These are phyloP conservation scores for Cephus cinctus DNA, from an alignment of 1,140 invertebrate genomes.

Conservation along the genomic window DNA sequence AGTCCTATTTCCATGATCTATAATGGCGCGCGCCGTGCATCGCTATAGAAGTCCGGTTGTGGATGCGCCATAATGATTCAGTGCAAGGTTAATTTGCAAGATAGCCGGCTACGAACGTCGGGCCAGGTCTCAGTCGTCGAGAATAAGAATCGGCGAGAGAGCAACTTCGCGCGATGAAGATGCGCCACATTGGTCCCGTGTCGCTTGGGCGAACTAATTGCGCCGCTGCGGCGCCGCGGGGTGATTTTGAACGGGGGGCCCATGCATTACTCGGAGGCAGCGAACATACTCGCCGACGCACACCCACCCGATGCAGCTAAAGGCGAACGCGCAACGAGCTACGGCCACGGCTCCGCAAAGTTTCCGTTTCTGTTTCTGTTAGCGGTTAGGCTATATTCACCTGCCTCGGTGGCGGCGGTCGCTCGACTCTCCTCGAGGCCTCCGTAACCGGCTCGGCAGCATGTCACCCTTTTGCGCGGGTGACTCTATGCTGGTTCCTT, in stretches of 20 bases:
- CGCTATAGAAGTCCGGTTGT: slow-evolving; percentile 18
- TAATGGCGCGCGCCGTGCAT: slow-evolving; percentile 30
- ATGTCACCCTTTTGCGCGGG: slow-evolving; percentile 54
- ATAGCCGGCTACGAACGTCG: background rate
- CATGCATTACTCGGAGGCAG: slow-evolving; percentile 9
- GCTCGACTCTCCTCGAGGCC: slow-evolving; percentile 21
- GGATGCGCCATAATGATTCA: slow-evolving; percentile 33
- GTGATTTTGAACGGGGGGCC: slow-evolving; percentile 18
- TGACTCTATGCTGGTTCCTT: slow-evolving; percentile 49
- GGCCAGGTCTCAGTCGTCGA: background rate
- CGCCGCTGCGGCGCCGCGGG: slow-evolving; percentile 17
- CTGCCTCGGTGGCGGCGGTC: slow-evolving; percentile 36
- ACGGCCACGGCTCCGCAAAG: slow-evolving; percentile 8
- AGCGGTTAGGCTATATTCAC: slow-evolving; percentile 43
- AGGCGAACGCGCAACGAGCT: background rate
- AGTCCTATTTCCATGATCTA: too few species aligned
- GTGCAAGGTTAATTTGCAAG: slow-evolving; percentile 35
- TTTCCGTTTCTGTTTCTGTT: slow-evolving; percentile 26
- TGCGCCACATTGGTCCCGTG: slow-evolving; percentile 19
- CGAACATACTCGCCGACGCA: slow-evolving; percentile 3
- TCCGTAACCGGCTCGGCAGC: slow-evolving; percentile 52
- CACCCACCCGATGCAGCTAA: background rate
- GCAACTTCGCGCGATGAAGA: slow-evolving; percentile 27
- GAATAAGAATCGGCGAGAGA: slow-evolving; percentile 6
- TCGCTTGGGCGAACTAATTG: slow-evolving; percentile 24